A percentile compares a stretch with the other conserved stretches of the same genome.
Conservation (phyloP, 2,113 vertebrate genomes). For the Pseudorhombus dupliciocellatus region DNA sequence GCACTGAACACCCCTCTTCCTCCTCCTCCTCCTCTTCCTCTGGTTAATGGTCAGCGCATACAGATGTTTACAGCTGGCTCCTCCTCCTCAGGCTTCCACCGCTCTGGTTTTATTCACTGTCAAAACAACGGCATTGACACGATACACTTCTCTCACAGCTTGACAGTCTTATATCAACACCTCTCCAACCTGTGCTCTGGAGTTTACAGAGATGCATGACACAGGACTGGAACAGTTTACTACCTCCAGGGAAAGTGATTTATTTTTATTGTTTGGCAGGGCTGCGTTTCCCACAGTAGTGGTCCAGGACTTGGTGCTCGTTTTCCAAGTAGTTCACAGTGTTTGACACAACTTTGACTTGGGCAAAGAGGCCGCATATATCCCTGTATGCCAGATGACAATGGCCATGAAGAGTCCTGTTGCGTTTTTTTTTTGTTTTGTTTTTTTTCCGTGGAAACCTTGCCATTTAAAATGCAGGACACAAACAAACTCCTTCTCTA, state of each 20-base stretch:
- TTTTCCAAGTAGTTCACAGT: slow-evolving; percentile 57
- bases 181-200: slow-evolving; percentile 1
- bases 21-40: not conserved
- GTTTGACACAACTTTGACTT: slow-evolving; percentile 44
- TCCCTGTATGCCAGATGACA: slow-evolving; percentile 33
- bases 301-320: slow-evolving; percentile 4
- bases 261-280: slow-evolving; percentile 28
- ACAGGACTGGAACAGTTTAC: slow-evolving; percentile 23
- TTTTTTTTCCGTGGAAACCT: slow-evolving; percentile 43
- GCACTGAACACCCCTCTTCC: slow-evolving; percentile 3
- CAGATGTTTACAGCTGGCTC: slow-evolving; percentile 11
- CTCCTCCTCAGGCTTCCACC: not conserved
- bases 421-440: too few relatives aligned
- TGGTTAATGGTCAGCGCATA: slow-evolving; percentile 36
- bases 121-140: slow-evolving; percentile 5
- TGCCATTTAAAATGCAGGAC: slow-evolving; percentile 21
- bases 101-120: not conserved
- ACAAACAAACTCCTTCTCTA: not conserved
- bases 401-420: slow-evolving; percentile 22
- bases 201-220: slow-evolving; percentile 29
- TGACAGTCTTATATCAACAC: slow-evolving; percentile 25
- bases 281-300: slow-evolving; percentile 49
- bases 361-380: slow-evolving; percentile 10
- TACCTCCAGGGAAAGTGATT: slow-evolving; percentile 49
- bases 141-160: slow-evolving; percentile 10